Evolutionary conservation across 1,140 invertebrate species (phyloP).

Genomic region (Drosophila kohkoa): DNA sequence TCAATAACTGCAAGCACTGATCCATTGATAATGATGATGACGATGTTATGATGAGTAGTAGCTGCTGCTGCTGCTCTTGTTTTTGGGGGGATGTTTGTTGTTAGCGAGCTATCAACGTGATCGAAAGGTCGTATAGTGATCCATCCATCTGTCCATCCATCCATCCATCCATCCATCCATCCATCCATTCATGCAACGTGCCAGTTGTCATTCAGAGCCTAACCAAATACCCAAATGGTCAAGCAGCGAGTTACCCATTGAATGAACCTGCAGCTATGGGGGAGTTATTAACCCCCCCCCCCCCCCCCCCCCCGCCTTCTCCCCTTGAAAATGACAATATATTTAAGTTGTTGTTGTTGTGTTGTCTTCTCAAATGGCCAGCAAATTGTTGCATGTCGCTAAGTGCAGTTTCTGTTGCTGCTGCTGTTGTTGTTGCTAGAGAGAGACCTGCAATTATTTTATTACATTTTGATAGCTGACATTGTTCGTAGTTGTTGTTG

Average conservation of each 20-base stretch:
- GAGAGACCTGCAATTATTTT: constrained; percentile 76
- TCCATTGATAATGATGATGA: constrained; percentile 62
- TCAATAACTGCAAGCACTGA: constrained; percentile 34
- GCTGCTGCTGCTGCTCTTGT: too few species aligned
- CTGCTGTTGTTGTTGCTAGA: constrained; percentile 43
- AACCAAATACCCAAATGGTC: constrained; percentile 41
- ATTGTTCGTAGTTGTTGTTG: constrained; percentile 53
- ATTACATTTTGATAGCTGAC: constrained; percentile 65
- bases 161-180: too few species aligned
- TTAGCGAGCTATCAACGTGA: constrained; percentile 3
- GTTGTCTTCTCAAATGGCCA: background rate
- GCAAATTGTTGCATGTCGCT: constrained; percentile 78
- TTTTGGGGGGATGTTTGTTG: constrained; percentile 14
- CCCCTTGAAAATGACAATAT: constrained; percentile 53
- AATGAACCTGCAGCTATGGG: constrained; percentile 28
- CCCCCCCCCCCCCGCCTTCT: too few species aligned
- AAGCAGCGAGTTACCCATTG: constrained; percentile 36
- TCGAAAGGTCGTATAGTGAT: constrained; percentile 6
- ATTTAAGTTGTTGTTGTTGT: constrained; percentile 13
- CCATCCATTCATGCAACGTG: constrained; percentile 1
- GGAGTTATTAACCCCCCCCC: constrained; percentile 9
- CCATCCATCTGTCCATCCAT: too few species aligned
- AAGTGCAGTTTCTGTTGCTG: constrained; percentile 68
- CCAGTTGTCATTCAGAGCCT: constrained; percentile 45
- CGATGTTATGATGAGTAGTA: constrained; percentile 16